Percentiles rank a stretch among this genome's conserved stretches.
Conservation (phyloP, 2,113 vertebrate genomes). For the Eurystomus gularis region DNA sequence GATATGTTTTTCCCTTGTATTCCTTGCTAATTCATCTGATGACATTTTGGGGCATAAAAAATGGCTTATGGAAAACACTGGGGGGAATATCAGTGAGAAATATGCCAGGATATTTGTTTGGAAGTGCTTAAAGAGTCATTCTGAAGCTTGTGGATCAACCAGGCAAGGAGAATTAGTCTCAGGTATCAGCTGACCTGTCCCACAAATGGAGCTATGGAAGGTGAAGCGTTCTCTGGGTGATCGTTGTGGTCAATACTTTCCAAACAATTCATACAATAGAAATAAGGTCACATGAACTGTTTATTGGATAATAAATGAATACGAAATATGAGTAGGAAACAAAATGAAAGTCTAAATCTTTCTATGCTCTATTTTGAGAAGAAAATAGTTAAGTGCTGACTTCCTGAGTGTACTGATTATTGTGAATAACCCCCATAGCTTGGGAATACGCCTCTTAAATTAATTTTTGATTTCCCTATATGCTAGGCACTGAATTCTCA, state of each 20-base stretch:
- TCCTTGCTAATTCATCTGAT: not conserved
- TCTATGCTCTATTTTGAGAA: not conserved
- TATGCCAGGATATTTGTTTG: not conserved
- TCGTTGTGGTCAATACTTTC: not conserved
- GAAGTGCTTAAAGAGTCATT: not conserved
- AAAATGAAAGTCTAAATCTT: not conserved
- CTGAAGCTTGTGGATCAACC: not conserved
- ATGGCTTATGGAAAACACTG: not conserved
- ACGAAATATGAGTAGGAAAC: not conserved
- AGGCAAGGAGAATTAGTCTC: not conserved
- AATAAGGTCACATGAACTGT: not conserved
- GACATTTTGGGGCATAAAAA: not conserved
- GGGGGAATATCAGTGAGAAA: not conserved
- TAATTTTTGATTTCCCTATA: conserved; percentile 31
- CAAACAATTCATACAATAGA: not conserved
- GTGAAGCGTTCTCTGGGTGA: not conserved
- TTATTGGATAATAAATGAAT: not conserved
- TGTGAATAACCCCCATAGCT: not conserved
- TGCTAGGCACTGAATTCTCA: not conserved
- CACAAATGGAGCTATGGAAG: not conserved
- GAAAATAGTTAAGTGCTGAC: not conserved
- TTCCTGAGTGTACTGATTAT: not conserved
- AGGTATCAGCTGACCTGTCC: not conserved
- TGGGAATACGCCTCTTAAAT: conserved; percentile 20
- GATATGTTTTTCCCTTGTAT: not conserved